Evolutionary conservation across 2,797 vertebrate species (phyloP), one percentile per base, ranked within the genome.

Genomic region (Hyperoplus lanceolatus): DNA sequence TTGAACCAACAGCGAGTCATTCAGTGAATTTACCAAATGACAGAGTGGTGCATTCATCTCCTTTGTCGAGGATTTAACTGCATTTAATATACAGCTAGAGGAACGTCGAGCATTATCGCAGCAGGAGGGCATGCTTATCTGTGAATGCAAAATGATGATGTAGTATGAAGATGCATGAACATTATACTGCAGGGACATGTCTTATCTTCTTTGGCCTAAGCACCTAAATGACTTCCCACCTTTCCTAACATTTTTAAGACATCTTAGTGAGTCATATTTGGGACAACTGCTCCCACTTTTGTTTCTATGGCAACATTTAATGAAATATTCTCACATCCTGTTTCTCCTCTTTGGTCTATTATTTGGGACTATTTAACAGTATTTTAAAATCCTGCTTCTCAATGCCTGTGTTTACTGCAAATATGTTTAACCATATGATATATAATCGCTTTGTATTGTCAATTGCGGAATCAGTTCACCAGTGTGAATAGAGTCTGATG

Each of bases 301-400:
- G 84, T 90, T 84, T 84, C 84, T 70, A 84, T 89, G 78, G 66
- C 48, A 87, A 85, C 87, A 12, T 66, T 66, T 77, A 43, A 77
- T 80, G 67, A 53, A 49, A 66, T 73, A 59, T 48, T 12, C 70
- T 60, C 48, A n/a, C 60, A 67, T 59, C 4, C n/a, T 72, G 10
- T 64, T 43, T 51, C 14, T 64, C 12, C 51, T 53, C 42, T 16
- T 55, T 41, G 1, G 6, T 46, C 42, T 15, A 66, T 63, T 49
- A 7, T 39, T 10, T 18, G 59, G 61, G 16, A 55, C 46, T 10
- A 50, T 63, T 59, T 50, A 57, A 13, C 29, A 57, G 45, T 39
- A 29, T 51, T 39, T 50, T 5, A 8, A 54, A 50, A 73, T 55
- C 4, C 29, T 42, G 54, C 39, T 42, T 13, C 57, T 77, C 16